These are phyloP conservation scores for Pelochelys cantorii DNA, from an alignment of 2,797 vertebrate genomes.

Conservation along the genomic window DNA sequence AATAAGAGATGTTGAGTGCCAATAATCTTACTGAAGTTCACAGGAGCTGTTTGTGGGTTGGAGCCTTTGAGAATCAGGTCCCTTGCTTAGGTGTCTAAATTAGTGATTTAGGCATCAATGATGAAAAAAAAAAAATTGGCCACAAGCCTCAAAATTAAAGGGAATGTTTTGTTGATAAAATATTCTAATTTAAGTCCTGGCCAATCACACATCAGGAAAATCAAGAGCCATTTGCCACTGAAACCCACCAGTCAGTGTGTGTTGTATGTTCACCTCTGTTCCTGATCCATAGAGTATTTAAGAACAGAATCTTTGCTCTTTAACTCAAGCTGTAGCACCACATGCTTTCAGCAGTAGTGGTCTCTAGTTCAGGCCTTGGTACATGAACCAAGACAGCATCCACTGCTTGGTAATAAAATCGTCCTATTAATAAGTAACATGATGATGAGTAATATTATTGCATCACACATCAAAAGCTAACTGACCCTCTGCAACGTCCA, in stretches of 20 bases:
- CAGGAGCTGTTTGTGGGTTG: not conserved
- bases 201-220: not conserved
- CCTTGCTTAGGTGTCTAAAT: not conserved
- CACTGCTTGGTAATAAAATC: not conserved
- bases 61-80: slow-evolving; percentile 23
- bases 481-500: not conserved
- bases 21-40: not conserved
- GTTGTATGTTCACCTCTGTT: not conserved
- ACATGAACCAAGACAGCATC: not conserved
- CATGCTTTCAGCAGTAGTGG: not conserved
- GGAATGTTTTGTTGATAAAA: not conserved
- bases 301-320: not conserved
- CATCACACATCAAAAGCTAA: not conserved
- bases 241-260: not conserved
- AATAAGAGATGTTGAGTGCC: not conserved
- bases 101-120: not conserved
- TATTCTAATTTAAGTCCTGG: not conserved
- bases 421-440: not conserved
- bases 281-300: not conserved
- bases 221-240: not conserved
- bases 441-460: not conserved
- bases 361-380: not conserved
- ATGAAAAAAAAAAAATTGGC: not conserved
- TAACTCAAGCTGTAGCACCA: not conserved
- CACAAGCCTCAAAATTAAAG: not conserved